Conservation (phyloP, 2,888 invertebrate genomes). For the Diadegma fenestrale region DNA sequence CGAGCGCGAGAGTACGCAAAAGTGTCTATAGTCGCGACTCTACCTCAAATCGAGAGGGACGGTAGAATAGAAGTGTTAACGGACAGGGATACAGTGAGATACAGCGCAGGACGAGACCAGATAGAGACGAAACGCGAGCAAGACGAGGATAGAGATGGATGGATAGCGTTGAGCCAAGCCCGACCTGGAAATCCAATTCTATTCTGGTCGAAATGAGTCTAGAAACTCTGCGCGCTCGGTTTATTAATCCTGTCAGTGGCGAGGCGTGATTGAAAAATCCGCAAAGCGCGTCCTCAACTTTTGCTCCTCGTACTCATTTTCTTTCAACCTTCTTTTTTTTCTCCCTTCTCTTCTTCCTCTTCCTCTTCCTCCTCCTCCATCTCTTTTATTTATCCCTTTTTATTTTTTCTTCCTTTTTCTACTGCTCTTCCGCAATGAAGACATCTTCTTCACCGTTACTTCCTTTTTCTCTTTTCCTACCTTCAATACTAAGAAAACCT, state of each 20-base stretch:
- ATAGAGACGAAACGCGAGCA: constrained; percentile 51
- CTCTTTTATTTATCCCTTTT: constrained; percentile 8
- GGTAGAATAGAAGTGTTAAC: constrained; percentile 66
- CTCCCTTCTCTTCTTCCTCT: constrained; percentile 14
- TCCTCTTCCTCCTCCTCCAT: neutral
- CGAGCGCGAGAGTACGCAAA: constrained; percentile 54
- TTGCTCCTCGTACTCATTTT: constrained; percentile 29
- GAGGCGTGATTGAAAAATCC: constrained; percentile 82
- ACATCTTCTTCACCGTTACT: constrained; percentile 24
- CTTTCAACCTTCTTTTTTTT: neutral
- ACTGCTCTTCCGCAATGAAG: constrained; percentile 29
- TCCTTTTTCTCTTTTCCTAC: neutral
- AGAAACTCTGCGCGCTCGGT: constrained; percentile 78
- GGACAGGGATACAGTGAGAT: constrained; percentile 63
- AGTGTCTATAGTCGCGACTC: constrained; percentile 28
- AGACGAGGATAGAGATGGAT: constrained; percentile 42
- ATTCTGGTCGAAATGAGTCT: constrained; percentile 83
- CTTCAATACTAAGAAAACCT: constrained; percentile 15
- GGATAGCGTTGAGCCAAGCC: constrained; percentile 59
- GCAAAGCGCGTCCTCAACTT: constrained; percentile 73
- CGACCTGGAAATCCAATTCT: constrained; percentile 83
- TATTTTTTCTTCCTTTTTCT: constrained; percentile 5
- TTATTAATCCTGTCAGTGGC: constrained; percentile 82
- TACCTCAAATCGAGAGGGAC: constrained; percentile 38
- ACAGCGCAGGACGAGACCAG: constrained; percentile 39